Conservation (phyloP, 2,888 invertebrate species). For the Odontomyia ornata region DNA sequence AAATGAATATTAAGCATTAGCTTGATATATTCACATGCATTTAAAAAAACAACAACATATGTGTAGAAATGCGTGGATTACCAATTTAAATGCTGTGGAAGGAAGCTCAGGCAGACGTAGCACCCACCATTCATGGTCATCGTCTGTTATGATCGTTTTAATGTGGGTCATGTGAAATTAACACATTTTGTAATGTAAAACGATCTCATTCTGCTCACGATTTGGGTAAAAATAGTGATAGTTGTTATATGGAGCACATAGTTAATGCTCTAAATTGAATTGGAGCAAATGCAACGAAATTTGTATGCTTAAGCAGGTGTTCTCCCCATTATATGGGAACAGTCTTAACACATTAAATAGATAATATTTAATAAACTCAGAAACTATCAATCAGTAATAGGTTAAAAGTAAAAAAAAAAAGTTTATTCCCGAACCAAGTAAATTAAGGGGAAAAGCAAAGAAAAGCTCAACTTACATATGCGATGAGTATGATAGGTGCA, state of each 20-base stretch:
- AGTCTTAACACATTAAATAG: no score
- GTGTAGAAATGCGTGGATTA: neutral
- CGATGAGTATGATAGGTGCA: no score
- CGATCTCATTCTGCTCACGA: neutral
- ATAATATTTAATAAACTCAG: no score
- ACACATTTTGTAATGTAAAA: neutral
- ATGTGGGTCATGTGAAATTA: slow-evolving; percentile 18
- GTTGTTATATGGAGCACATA: neutral
- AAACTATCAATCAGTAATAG: no score
- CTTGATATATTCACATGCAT: neutral
- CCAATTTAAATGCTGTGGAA: slow-evolving; percentile 8
- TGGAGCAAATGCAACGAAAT: no score
- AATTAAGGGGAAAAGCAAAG: no score
- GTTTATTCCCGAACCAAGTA: no score
- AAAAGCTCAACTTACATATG: no score
- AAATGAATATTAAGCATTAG: neutral
- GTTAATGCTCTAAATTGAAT: neutral
- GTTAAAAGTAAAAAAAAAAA: no score
- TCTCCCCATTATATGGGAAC: no score
- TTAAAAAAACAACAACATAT: neutral
- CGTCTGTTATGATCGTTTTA: neutral
- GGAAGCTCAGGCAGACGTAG: neutral
- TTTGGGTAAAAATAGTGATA: neutral
- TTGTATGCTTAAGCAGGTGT: no score
- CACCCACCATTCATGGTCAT: slow-evolving; percentile 5